Evolutionary conservation across 1,140 invertebrate genomes (phyloP).

Genomic region (Cecropterus lyciades): DNA sequence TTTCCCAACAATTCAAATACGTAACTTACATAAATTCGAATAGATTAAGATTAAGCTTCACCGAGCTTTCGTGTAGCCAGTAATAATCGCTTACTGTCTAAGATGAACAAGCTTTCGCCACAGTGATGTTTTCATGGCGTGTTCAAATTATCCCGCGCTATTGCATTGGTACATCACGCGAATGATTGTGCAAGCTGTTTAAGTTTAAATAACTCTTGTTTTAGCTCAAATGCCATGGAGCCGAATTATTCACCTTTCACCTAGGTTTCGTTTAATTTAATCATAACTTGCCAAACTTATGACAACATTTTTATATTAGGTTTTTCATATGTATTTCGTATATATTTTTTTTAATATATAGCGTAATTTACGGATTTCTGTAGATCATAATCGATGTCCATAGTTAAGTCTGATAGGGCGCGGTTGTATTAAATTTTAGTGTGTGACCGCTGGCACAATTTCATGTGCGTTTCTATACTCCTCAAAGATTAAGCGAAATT

Average conservation of each 20-base stretch:
- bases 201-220: slow-evolving; percentile 34
- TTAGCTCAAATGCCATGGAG: slow-evolving; percentile 19
- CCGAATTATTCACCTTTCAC: slow-evolving; percentile 18
- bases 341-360: too few relatives aligned
- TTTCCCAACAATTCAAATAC: neutral
- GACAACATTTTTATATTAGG: too few relatives aligned
- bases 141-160: slow-evolving; percentile 37
- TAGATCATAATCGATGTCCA: too few relatives aligned
- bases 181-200: slow-evolving; percentile 34
- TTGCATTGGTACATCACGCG: slow-evolving; percentile 36
- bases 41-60: slow-evolving; percentile 23
- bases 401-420: too few relatives aligned
- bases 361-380: too few relatives aligned
- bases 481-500: too few relatives aligned
- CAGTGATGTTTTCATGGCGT: slow-evolving; percentile 35
- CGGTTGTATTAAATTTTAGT: too few relatives aligned
- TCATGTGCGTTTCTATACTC: too few relatives aligned
- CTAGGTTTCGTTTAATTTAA: slow-evolving; percentile 2
- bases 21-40: neutral
- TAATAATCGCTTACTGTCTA: slow-evolving; percentile 32
- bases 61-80: slow-evolving; percentile 22
- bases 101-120: slow-evolving; percentile 34
- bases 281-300: neutral
- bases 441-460: too few relatives aligned
- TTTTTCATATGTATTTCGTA: too few relatives aligned